Evolutionary conservation across 2,888 invertebrate species (phyloP).

Genomic region (Polietes domitor): DNA sequence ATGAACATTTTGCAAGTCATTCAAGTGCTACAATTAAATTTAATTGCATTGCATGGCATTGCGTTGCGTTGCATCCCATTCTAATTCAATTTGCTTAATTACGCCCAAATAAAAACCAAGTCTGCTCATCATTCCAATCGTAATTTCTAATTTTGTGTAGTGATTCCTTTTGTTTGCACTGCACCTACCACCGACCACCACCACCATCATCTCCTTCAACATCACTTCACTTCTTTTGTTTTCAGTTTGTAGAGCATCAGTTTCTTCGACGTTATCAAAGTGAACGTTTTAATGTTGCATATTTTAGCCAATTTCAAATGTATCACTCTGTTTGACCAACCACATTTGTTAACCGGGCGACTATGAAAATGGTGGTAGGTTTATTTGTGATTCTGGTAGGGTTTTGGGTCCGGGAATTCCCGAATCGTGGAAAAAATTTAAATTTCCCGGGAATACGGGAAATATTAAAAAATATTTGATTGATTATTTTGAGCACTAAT

Average conservation of each 20-base stretch:
- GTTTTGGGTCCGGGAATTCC: no score
- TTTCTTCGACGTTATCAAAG: neutral
- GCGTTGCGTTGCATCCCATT: constrained; percentile 35
- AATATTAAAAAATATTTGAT: no score
- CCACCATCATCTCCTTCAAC: neutral
- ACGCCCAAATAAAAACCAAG: constrained; percentile 48
- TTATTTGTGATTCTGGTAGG: neutral
- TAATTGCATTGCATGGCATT: constrained; percentile 57
- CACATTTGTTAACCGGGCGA: constrained; percentile 8
- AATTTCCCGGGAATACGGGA: no score
- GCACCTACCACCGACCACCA: neutral
- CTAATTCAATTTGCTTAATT: constrained; percentile 65
- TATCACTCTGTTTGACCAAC: neutral
- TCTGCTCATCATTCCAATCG: neutral
- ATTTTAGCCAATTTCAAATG: constrained; percentile 20
- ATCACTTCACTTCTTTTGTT: neutral
- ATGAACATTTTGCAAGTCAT: constrained; percentile 42
- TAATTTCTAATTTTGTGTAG: constrained; percentile 41
- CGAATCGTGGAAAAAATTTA: no score
- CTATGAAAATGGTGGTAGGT: neutral
- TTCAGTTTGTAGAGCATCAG: neutral
- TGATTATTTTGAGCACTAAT: no score
- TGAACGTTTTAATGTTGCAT: constrained; percentile 1
- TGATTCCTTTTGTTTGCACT: neutral
- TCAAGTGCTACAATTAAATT: constrained; percentile 62